Evolutionary conservation across 1,140 invertebrate genomes (phyloP), one percentile per base, ranked within the genome.

Genomic region (Phymastichus coffea): DNA sequence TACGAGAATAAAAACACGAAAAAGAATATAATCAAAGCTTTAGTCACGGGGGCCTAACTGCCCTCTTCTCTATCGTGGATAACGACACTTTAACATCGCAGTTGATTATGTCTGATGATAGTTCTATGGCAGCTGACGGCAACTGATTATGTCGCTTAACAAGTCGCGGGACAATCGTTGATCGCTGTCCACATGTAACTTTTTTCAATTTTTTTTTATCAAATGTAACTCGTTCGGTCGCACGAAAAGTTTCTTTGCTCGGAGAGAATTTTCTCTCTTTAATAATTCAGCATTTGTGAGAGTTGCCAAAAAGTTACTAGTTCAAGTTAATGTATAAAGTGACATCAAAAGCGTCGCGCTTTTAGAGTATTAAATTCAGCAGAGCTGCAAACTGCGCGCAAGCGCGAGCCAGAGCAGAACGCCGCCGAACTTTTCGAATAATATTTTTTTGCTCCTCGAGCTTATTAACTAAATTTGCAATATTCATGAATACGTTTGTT

Each of bases 311-410:
- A 49, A 57, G 35, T 49, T 57, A 49, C 55, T 57, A 40, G 28
- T 19, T 46, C 48, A 57, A 49, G 55, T 57, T 15, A 41, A 20
- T 49, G 33, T 26, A 49, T 57, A 17, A 57, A 48, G 19, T 58
- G 19, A 51, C 38, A 23, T 52, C 47, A 58, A 58, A 52, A 58
- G 48, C 57, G 46, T 52, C 47, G 44, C 47, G 57, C 57, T 52
- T 35, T 22, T 44, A 43, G 55, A 49, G 41, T 14, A 41, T 49
- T 49, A 49, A 41, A 40, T 37, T 38, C 19, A 44, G 28, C 26
- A 15, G 22, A 40, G 37, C 57, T 52, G 19, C 47, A 25, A 43
- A 58, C 37, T 43, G 47, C n/a, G n/a, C n/a, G n/a, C n/a, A n/a
- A n/a, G n/a, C n/a, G n/a, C n/a, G n/a, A n/a, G n/a, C n/a, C n/a